These are phyloP conservation scores for Troilus luridus DNA, from an alignment of 2,888 invertebrate species.

Conservation along the genomic window DNA sequence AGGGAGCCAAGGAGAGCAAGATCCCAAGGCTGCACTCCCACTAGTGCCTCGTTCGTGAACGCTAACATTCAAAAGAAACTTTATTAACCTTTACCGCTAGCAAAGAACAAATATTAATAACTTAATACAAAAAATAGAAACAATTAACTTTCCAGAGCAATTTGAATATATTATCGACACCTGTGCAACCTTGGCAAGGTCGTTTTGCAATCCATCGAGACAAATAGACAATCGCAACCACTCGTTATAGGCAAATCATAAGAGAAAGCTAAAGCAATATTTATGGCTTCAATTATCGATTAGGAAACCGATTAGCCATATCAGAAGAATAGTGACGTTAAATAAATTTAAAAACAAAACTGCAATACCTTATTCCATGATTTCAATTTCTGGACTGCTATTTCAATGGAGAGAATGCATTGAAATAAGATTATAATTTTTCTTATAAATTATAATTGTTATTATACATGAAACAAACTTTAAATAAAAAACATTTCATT, in stretches of 20 bases:
- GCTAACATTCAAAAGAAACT: not conserved
- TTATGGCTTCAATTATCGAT: not conserved
- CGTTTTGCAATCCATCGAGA: not conserved
- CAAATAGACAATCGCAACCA: not conserved
- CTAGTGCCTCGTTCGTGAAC: not conserved
- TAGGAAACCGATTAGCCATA: no score
- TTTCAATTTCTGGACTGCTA: no score
- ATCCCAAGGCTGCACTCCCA: slow-evolving; percentile 52
- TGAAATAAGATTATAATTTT: no score
- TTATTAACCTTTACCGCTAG: slow-evolving; percentile 26
- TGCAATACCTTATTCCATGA: no score
- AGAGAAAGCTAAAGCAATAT: not conserved
- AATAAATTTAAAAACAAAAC: no score
- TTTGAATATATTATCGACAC: slow-evolving; percentile 21
- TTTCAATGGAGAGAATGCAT: no score
- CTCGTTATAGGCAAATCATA: not conserved
- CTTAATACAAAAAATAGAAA: not conserved
- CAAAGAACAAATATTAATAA: not conserved
- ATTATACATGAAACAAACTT: no score
- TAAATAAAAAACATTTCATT: no score
- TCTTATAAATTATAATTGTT: no score
- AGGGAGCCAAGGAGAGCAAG: slow-evolving; percentile 50
- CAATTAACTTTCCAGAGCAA: not conserved
- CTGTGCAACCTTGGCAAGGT: not conserved
- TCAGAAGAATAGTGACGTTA: no score